These are phyloP conservation scores for Emesis furor DNA, from an alignment of 2,888 invertebrate species.

Conservation along the genomic window DNA sequence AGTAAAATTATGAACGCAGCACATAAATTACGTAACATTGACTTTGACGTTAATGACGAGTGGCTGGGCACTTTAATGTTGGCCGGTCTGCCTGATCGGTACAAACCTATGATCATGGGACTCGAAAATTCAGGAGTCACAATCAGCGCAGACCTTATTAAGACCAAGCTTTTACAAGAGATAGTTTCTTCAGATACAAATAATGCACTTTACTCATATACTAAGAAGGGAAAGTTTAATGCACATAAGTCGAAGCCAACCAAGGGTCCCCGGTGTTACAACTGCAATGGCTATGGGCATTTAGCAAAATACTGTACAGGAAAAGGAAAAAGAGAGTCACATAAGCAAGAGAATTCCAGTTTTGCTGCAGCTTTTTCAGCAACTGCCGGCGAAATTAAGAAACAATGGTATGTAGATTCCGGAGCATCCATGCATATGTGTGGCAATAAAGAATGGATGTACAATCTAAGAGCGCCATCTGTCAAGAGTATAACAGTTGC, in stretches of 20 bases:
- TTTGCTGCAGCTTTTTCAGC: slow-evolving; percentile 25
- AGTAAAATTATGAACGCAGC: slow-evolving; percentile 54
- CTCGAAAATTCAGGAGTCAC: slow-evolving; percentile 60
- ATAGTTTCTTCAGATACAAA: background rate
- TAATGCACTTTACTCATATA: too few species aligned
- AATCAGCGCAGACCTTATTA: slow-evolving; percentile 59
- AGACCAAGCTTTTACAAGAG: slow-evolving; percentile 62
- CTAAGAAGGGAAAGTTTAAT: too few species aligned
- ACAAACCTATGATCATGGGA: slow-evolving; percentile 34
- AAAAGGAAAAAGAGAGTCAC: too few species aligned
- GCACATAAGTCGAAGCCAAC: background rate
- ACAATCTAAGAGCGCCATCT: slow-evolving; percentile 17
- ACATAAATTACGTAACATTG: slow-evolving; percentile 23
- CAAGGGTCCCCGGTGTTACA: slow-evolving; percentile 35
- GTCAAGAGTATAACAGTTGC: slow-evolving; percentile 59
- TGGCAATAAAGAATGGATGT: slow-evolving; percentile 16
- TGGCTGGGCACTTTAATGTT: slow-evolving; percentile 28
- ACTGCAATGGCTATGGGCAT: slow-evolving; percentile 39
- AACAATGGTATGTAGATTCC: background rate
- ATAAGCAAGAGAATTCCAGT: slow-evolving; percentile 1
- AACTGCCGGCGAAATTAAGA: too few species aligned
- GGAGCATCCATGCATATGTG: slow-evolving; percentile 3
- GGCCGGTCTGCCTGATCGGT: slow-evolving; percentile 5
- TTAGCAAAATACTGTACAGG: slow-evolving; percentile 13
- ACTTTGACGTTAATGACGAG: slow-evolving; percentile 24